These are phyloP conservation scores for Siniperca scherzeri DNA, from an alignment of 2,797 vertebrate species.

Conservation along the genomic window DNA sequence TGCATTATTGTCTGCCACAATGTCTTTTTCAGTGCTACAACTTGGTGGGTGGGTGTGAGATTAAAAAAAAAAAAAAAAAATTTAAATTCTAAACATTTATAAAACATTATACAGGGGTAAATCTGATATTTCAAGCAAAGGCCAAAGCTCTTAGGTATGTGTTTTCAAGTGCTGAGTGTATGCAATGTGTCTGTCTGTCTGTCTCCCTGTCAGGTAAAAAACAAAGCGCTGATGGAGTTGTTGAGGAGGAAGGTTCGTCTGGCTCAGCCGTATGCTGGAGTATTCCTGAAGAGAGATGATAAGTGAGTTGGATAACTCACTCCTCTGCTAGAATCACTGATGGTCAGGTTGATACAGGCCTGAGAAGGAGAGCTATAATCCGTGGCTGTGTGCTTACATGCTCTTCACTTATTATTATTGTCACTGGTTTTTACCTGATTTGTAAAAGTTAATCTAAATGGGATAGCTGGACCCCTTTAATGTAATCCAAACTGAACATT, in stretches of 20 bases:
- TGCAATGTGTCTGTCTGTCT: neutral
- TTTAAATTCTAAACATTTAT: neutral
- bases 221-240: conserved; percentile 93
- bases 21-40: too few species aligned
- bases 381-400: neutral
- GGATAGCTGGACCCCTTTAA: neutral
- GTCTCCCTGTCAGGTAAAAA: conserved; percentile 90
- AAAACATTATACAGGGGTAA: neutral
- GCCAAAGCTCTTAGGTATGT: neutral
- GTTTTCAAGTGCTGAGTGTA: neutral
- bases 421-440: neutral
- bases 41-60: too few species aligned
- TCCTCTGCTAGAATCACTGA: neutral
- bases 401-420: neutral
- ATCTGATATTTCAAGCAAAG: neutral
- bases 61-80: too few species aligned
- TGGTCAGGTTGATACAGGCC: neutral
- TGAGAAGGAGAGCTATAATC: neutral
- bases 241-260: conserved; percentile 95
- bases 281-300: conserved; percentile 96
- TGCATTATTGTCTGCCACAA: too few species aligned
- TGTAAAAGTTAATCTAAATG: neutral
- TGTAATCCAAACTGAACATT: neutral
- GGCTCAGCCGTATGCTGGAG: conserved; percentile 96
- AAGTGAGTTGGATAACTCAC: conserved; percentile 80